phyloP scores from a whole-genome alignment of 2,113 vertebrate genomes.

The Ramphastos sulfuratus region DNA sequence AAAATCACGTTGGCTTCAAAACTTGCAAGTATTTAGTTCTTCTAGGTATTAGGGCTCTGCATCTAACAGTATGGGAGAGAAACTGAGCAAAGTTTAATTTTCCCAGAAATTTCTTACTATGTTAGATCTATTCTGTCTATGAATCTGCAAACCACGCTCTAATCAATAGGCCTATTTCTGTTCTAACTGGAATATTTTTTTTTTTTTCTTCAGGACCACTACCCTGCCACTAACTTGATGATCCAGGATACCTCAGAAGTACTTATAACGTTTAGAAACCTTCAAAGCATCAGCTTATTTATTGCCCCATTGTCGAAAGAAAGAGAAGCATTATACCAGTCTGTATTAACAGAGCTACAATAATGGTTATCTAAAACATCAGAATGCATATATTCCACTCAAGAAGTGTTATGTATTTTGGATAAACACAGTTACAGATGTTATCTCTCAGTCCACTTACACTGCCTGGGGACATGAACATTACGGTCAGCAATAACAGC shows the following conservation, averaged over 20 bases:
- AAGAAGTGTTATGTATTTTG: not conserved
- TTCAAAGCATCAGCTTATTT: not conserved
- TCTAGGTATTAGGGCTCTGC: not conserved
- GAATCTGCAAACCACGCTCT: not conserved
- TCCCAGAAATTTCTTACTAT: not conserved
- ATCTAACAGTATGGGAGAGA: not conserved
- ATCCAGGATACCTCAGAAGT: not conserved
- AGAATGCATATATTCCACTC: not conserved
- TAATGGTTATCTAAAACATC: not conserved
- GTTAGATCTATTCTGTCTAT: not conserved
- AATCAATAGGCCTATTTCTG: not conserved
- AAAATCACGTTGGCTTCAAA: not conserved
- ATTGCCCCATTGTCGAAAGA: not conserved
- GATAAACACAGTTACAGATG: not conserved
- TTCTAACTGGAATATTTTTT: not conserved
- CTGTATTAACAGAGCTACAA: not conserved
- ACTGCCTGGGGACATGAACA: not conserved
- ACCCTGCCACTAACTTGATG: not conserved
- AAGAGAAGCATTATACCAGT: not conserved
- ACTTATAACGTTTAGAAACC: not conserved
- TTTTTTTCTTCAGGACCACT: no score
- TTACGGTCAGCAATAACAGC: not conserved
- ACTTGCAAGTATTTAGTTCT: not conserved
- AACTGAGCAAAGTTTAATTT: not conserved
- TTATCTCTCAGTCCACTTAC: not conserved